A percentile compares a stretch with the other conserved stretches of the same genome.
These are phyloP conservation scores for Gallinago stenura DNA, from an alignment of 2,797 vertebrate species.

Conservation along the genomic window DNA sequence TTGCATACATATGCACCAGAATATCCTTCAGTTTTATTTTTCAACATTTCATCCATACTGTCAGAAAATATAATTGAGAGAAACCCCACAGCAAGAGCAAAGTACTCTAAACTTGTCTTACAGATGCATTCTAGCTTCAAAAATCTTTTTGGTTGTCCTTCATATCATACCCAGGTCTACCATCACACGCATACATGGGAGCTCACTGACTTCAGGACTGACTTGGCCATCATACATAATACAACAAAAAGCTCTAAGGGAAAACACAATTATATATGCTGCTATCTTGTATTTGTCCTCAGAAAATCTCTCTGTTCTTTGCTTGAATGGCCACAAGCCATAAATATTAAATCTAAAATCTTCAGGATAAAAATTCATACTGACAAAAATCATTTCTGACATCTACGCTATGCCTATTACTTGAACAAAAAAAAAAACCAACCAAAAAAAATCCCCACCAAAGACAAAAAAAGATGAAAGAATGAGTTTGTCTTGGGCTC, in stretches of 20 bases:
- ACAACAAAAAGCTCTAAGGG: not conserved
- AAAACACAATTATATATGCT: not conserved
- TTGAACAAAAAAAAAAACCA: not conserved
- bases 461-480: not conserved
- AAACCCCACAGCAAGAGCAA: not conserved
- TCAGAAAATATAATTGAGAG: not conserved
- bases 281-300: not conserved
- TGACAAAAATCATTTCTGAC: not conserved
- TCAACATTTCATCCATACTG: not conserved
- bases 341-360: constrained; percentile 31
- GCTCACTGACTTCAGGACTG: not conserved
- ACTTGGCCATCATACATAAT: not conserved
- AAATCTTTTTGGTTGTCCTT: not conserved
- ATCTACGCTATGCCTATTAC: accelerated
- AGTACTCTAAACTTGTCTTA: not conserved
- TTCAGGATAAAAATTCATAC: not conserved
- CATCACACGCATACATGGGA: accelerated
- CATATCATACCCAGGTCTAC: not conserved
- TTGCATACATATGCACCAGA: not conserved
- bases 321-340: not conserved
- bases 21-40: not conserved
- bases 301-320: constrained; percentile 18
- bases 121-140: not conserved
- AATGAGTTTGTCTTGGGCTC: not conserved
- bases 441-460: not conserved